These are phyloP conservation scores for Porites evermanni DNA, from an alignment of 92 coral and sea anemone genomes.

Conservation along the genomic window DNA sequence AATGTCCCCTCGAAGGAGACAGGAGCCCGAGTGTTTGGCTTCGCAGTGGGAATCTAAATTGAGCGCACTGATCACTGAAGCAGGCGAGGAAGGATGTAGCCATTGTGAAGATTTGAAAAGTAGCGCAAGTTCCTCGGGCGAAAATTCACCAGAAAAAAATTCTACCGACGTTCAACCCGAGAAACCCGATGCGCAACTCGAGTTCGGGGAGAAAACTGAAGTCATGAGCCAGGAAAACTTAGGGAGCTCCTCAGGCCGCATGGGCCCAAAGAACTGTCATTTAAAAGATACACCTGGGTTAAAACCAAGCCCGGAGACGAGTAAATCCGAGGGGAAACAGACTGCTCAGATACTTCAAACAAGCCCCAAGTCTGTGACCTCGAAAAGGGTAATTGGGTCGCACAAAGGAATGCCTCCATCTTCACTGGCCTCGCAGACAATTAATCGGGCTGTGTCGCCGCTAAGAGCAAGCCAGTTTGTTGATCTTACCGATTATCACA, in stretches of 20 bases:
- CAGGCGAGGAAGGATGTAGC: background rate
- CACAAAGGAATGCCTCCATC: constrained; percentile 11
- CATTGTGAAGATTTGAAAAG: background rate
- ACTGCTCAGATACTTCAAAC: background rate
- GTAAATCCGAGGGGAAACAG: background rate
- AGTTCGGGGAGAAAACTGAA: background rate
- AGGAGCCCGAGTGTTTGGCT: background rate
- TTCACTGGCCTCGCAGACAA: constrained; percentile 19
- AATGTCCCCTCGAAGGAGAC: constrained; percentile 41
- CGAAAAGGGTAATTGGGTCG: constrained; percentile 4
- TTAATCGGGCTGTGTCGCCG: constrained; percentile 25
- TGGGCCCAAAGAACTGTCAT: background rate
- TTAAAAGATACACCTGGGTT: background rate
- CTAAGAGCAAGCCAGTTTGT: constrained; percentile 26
- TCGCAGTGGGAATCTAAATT: constrained; percentile 15
- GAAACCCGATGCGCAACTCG: background rate
- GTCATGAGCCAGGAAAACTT: background rate
- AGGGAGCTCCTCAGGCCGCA: background rate
- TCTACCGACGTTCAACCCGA: background rate
- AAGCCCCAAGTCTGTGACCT: constrained; percentile 1
- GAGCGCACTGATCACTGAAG: background rate
- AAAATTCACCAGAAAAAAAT: background rate
- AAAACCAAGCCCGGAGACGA: background rate
- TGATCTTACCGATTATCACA: constrained; percentile 34
- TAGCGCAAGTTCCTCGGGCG: background rate